Evolutionary conservation across 2,113 vertebrate genomes (phyloP), one percentile per base, ranked within the genome.

Genomic region (Aegotheles bennettii): DNA sequence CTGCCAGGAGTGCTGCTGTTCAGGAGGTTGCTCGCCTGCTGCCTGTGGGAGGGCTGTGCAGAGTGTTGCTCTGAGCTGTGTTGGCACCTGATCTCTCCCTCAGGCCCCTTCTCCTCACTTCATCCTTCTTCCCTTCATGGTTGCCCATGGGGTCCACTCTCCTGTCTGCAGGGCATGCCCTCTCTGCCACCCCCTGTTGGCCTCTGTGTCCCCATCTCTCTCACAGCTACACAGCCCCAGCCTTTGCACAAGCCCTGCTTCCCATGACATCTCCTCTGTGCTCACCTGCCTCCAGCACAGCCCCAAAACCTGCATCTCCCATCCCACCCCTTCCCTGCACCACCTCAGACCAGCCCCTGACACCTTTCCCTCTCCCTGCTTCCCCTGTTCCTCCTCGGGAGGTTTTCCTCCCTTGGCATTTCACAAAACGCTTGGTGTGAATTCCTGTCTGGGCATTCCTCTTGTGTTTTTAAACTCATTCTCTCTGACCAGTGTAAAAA

Each of bases 181-280:
- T 14, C 45, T 82, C 60, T 4, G 8, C 29, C 40, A 29, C 1
- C 20, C 6, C 23, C 11, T 69, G 42, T 10, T 19, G 26, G 25
- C 36, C 29, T 74, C 38, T 35, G 35, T 60, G 35, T 25, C 43
- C 43, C 64, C 54, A 36, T 57, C 61, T 65, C n/a, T n/a, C n/a
- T n/a, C n/a, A n/a, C n/a, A n/a, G n/a, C n/a, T n/a, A n/a, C n/a
- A 23, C 31, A 48, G 65, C 40, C 60, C 33, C 76, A 57, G 4
- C 68, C 38, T 84, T 59, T 2, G 3, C 45, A 10, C 31, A 45
- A 9, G 51, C 36, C 40, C 25, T 11, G 0, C 11, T 59, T 71
- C 24, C 53, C 29, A 0, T 50, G 35, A 7, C 4, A 2, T 61
- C 9, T 1, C 9, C 11, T 28, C 61, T 36, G 31, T 2, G 3